phyloP scores from a whole-genome alignment of 2,888 invertebrate genomes.

The Acheta domesticus region DNA sequence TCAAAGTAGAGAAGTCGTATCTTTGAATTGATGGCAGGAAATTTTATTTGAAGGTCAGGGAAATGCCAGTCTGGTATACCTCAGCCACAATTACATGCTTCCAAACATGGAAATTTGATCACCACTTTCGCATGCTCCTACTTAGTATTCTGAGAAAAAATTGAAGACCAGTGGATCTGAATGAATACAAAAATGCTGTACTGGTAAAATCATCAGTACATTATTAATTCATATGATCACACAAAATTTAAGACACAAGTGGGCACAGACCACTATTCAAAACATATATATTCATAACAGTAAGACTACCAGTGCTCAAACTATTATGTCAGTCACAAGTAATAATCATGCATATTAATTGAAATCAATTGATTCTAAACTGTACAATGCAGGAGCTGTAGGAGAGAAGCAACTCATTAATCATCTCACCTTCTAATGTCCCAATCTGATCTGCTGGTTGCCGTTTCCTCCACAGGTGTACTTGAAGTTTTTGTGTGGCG shows the following conservation, averaged over 20 bases:
- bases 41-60: neutral
- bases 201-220: neutral
- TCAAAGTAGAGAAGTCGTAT: neutral
- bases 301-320: neutral
- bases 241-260: neutral
- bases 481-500: conserved; percentile 30
- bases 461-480: conserved; percentile 34
- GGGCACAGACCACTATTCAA: neutral
- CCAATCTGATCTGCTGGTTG: conserved; percentile 38
- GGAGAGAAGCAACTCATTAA: conserved; percentile 12
- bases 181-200: neutral
- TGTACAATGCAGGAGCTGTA: conserved; percentile 18
- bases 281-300: neutral
- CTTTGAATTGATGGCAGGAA: neutral
- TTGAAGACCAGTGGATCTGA: neutral
- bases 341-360: conserved; percentile 9
- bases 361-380: conserved; percentile 18
- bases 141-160: neutral
- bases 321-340: neutral
- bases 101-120: neutral
- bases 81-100: no score
- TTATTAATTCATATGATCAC: conserved; percentile 2
- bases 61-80: no score
- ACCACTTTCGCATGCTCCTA: neutral
- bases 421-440: conserved; percentile 38